Evolutionary conservation across 2,888 invertebrate genomes (phyloP), one percentile per base, ranked within the genome.

Genomic region (Platycheirus rosarum): DNA sequence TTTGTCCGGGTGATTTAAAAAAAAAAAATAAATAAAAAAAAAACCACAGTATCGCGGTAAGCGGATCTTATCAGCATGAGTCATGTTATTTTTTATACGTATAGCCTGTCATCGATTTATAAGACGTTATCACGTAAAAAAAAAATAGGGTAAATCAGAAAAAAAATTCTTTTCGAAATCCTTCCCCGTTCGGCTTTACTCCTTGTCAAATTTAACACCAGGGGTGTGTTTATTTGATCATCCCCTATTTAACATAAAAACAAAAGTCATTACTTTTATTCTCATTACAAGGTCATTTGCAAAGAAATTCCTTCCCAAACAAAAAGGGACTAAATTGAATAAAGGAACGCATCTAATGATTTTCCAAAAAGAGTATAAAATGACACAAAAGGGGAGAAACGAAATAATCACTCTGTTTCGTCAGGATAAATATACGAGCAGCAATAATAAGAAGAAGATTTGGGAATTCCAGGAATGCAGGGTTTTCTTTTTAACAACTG

Each of bases 281-380:
- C 68, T 46, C 60, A 62, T 75, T 75, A 75, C 68, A 75, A 75
- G 68, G 68, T 75, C 75, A 75, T 68, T n/a, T 75, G 60, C 44
- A 44, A 60, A 53, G 13, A 49, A 49, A 66, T 65, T 48, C 57
- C 26, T 55, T 5, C 37, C 55, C 23, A 40, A 3, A 74, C 48
- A 48, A 11, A 57, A 35, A 5, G 32, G 7, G 40, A 49, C 9
- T 46, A 49, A 55, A 73, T 51, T 73, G 40, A 48, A 60, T 29
- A 40, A 73, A 37, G 11, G 32, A 66, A 65, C 55, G 49, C 55
- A 74, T 32, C 23, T 66, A 68, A 75, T 65, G 53, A 29, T 49
- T 51, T 14, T 14, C 9, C 62, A 29, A 14, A 48, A 16, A 40
- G 48, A 16, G 6, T 53, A 35, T 20, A 57, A 63, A 49, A 16